Conservation (phyloP, 2,888 invertebrate genomes). For the Callimorpha dominula region DNA sequence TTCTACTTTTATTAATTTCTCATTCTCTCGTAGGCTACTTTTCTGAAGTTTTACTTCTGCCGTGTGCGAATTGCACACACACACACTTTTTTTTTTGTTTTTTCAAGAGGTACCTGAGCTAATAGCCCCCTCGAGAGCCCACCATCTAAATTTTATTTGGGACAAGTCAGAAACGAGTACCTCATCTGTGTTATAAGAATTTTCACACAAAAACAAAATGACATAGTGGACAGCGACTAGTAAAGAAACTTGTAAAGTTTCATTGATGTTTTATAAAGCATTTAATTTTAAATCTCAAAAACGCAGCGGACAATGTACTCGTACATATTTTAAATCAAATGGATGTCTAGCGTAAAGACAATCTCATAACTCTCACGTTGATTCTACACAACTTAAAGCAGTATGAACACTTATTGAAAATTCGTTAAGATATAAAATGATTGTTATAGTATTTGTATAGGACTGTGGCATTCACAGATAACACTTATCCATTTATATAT, state of each 20-base stretch:
- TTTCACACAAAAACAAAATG: neutral
- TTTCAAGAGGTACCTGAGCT: neutral
- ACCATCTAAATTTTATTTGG: neutral
- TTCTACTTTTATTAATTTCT: too few relatives aligned
- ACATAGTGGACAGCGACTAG: neutral
- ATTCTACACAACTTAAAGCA: neutral
- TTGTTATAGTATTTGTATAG: conserved; percentile 21
- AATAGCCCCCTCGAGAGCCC: neutral
- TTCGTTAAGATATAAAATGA: conserved; percentile 17
- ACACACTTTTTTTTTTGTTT: too few relatives aligned
- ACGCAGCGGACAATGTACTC: too few relatives aligned
- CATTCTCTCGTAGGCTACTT: too few relatives aligned
- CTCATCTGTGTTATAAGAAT: neutral
- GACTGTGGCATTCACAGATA: too few relatives aligned
- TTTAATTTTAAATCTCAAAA: neutral
- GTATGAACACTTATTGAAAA: neutral
- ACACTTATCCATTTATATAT: too few relatives aligned
- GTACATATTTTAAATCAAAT: too few relatives aligned
- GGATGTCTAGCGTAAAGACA: too few relatives aligned
- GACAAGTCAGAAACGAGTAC: neutral
- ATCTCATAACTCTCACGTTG: too few relatives aligned
- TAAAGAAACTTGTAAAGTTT: neutral
- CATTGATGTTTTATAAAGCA: neutral
- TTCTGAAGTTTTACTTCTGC: too few relatives aligned
- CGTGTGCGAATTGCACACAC: too few relatives aligned